phyloP scores from a whole-genome alignment of 2,888 invertebrate species.

The Mythimna loreyi region DNA sequence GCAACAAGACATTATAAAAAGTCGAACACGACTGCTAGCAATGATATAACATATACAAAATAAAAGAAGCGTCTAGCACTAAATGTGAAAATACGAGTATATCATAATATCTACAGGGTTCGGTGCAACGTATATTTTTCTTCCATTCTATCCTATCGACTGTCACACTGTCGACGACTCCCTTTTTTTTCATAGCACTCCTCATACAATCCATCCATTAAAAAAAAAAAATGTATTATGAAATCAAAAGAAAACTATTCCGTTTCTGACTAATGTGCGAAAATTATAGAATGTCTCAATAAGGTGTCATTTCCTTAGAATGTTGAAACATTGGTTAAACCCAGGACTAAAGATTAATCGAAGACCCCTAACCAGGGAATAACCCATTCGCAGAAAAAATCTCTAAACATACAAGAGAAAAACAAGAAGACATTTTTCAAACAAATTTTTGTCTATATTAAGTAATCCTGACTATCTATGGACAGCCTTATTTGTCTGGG shows the following conservation, averaged over 20 bases:
- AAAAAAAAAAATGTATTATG: neutral
- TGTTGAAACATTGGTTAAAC: constrained; percentile 29
- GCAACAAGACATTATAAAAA: constrained; percentile 29
- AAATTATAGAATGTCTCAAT: constrained; percentile 15
- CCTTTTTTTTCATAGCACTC: too few relatives aligned
- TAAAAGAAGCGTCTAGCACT: constrained; percentile 5
- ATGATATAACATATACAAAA: neutral
- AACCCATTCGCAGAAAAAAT: constrained; percentile 2
- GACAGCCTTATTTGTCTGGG: constrained; percentile 3
- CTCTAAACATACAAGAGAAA: neutral
- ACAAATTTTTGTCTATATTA: constrained; percentile 24
- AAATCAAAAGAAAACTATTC: neutral
- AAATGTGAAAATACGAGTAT: too few relatives aligned
- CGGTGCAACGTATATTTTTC: too few relatives aligned
- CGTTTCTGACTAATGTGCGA: neutral
- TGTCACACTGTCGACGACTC: too few relatives aligned
- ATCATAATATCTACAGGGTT: too few relatives aligned
- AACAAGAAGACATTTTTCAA: constrained; percentile 7
- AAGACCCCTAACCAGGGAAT: neutral
- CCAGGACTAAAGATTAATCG: constrained; percentile 11
- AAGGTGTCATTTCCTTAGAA: constrained; percentile 17
- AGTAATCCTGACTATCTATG: constrained; percentile 31
- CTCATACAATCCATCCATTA: neutral
- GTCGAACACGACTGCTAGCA: constrained; percentile 11
- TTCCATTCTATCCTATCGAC: too few relatives aligned